These are phyloP conservation scores for Hypotaenidia okinawae DNA, from an alignment of 2,797 vertebrate species.

Conservation along the genomic window DNA sequence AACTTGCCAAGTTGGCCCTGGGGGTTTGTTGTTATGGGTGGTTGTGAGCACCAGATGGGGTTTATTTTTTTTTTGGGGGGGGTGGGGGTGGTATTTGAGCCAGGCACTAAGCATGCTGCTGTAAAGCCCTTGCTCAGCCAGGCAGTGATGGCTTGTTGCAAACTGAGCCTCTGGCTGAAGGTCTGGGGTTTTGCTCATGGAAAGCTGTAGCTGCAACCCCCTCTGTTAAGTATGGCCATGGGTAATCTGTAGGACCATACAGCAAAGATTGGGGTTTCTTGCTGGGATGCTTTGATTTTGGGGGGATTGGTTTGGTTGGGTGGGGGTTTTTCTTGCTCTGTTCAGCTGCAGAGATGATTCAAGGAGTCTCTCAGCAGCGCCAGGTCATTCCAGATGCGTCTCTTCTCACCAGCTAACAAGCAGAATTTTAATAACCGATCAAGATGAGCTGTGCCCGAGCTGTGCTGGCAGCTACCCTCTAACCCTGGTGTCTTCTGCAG, in stretches of 20 bases:
- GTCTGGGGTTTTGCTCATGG: neutral
- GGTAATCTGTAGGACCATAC: neutral
- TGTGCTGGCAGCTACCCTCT: slow-evolving; percentile 34
- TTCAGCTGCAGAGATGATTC: neutral
- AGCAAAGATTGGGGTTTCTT: neutral
- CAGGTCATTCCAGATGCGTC: neutral
- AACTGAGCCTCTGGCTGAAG: neutral
- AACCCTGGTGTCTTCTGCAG: slow-evolving; percentile 11
- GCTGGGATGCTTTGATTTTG: neutral
- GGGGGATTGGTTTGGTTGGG: too few relatives aligned
- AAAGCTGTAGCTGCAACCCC: neutral
- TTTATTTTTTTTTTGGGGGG: neutral
- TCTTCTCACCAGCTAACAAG: slow-evolving; percentile 8
- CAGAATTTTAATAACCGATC: slow-evolving; percentile 24
- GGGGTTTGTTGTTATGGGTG: fast-evolving
- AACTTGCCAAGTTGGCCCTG: fast-evolving
- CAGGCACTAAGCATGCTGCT: fast-evolving
- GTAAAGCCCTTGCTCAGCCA: neutral
- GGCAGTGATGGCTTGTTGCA: fast-evolving
- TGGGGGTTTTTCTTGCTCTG: fast-evolving
- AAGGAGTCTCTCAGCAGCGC: neutral
- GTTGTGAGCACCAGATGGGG: fast-evolving
- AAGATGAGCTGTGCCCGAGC: slow-evolving; percentile 2
- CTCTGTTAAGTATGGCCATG: fast-evolving
- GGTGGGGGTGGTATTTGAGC: neutral